These are phyloP conservation scores for Vespertilio murinus DNA, from an alignment of 2,797 vertebrate species.

Conservation along the genomic window DNA sequence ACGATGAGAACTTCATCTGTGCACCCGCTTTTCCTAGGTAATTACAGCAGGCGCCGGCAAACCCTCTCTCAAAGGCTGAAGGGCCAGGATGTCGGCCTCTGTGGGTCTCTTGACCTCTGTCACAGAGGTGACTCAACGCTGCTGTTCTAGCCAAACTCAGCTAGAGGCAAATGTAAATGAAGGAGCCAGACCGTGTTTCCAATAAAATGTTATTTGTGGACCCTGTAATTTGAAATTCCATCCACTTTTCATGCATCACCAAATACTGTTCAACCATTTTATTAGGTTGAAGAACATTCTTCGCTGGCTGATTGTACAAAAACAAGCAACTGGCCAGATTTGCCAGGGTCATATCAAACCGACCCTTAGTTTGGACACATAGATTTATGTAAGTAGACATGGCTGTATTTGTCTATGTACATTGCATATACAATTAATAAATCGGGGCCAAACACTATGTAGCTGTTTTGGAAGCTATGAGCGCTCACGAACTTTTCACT, in stretches of 20 bases:
- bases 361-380: neutral
- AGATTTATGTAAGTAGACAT: neutral
- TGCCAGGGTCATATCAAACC: neutral
- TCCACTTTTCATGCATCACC: neutral
- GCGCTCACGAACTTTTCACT: neutral
- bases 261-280: constrained; percentile 11
- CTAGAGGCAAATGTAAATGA: neutral
- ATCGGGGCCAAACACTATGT: neutral
- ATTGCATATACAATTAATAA: neutral
- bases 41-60: neutral
- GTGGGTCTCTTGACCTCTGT: neutral
- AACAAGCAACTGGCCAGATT: neutral
- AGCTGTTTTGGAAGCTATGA: neutral
- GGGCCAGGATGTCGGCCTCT: neutral
- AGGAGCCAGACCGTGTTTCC: neutral
- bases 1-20: neutral
- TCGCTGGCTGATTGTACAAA: neutral
- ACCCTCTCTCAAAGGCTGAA: neutral
- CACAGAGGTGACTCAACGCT: neutral
- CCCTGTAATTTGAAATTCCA: neutral
- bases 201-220: neutral
- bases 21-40: neutral
- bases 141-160: neutral
- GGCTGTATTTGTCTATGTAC: neutral
- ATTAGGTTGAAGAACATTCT: neutral